Evolutionary conservation across 35 echinoderm and acorn worm genomes (phyloP).

Genomic region (Apostichopus japonicus): DNA sequence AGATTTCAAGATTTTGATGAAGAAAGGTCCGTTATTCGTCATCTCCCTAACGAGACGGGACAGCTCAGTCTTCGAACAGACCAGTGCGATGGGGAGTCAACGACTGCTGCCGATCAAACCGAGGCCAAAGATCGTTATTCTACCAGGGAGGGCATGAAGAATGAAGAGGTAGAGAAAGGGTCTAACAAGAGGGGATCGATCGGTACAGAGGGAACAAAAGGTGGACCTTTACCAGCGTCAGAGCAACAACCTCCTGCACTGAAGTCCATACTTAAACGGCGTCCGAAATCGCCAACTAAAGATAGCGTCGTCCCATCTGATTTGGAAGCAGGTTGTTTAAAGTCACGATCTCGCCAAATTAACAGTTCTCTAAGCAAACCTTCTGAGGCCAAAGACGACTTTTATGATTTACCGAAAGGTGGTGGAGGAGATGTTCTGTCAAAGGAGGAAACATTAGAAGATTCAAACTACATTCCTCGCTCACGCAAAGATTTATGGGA

Average conservation of each 20-base stretch:
- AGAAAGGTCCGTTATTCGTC: neutral
- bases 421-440: neutral
- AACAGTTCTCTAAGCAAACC: neutral
- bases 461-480: neutral
- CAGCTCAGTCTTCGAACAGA: neutral
- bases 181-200: neutral
- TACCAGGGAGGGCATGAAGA: neutral
- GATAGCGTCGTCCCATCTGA: neutral
- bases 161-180: neutral
- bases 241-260: constrained; percentile 15
- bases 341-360: constrained; percentile 36
- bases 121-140: neutral
- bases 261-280: constrained; percentile 36
- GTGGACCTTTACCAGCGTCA: neutral
- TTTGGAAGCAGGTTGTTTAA: neutral
- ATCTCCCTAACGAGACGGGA: neutral
- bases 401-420: neutral
- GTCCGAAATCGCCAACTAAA: constrained; percentile 22
- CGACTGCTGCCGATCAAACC: neutral
- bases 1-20: neutral
- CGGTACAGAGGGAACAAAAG: constrained; percentile 15
- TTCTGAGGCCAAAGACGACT: neutral
- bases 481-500: constrained; percentile 32
- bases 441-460: neutral
- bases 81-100: neutral